These are phyloP conservation scores for Tinea pellionella DNA, from an alignment of 2,888 invertebrate species.

Conservation along the genomic window DNA sequence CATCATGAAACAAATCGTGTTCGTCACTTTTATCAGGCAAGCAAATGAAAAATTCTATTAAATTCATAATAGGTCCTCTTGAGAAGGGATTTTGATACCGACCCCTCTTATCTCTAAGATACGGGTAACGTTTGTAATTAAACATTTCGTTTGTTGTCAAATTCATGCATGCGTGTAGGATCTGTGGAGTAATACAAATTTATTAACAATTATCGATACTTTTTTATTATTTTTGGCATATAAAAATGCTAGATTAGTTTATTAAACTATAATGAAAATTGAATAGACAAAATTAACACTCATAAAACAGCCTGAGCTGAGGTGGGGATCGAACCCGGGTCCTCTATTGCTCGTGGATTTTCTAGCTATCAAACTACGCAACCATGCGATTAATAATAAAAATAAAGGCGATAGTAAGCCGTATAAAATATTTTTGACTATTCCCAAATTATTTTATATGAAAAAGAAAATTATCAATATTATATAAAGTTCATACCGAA, in stretches of 20 bases:
- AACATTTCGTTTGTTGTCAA: conserved; percentile 95
- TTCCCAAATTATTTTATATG: too few relatives aligned
- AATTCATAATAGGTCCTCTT: conserved; percentile 86
- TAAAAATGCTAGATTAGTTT: too few relatives aligned
- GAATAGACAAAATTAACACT: too few relatives aligned
- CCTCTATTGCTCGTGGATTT: too few relatives aligned
- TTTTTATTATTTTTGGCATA: background rate
- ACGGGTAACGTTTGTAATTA: conserved; percentile 91
- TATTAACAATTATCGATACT: background rate
- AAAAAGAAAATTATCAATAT: background rate
- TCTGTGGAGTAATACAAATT: conserved; percentile 61
- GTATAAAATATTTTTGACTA: too few relatives aligned
- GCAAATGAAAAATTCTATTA: conserved; percentile 91
- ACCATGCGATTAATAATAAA: too few relatives aligned
- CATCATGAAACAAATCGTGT: conserved; percentile 77
- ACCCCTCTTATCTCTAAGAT: conserved; percentile 88
- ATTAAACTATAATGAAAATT: too few relatives aligned
- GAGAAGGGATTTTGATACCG: conserved; percentile 92
- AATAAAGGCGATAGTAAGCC: too few relatives aligned
- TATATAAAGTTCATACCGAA: conserved; percentile 72
- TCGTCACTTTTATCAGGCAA: conserved; percentile 83
- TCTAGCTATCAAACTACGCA: too few relatives aligned
- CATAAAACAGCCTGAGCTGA: too few relatives aligned
- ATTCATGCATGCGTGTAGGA: conserved; percentile 92
- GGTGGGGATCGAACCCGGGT: too few relatives aligned